phyloP scores from a whole-genome alignment of 2,888 invertebrate genomes.

The Scaptodrosophila latifasciaeformis region DNA sequence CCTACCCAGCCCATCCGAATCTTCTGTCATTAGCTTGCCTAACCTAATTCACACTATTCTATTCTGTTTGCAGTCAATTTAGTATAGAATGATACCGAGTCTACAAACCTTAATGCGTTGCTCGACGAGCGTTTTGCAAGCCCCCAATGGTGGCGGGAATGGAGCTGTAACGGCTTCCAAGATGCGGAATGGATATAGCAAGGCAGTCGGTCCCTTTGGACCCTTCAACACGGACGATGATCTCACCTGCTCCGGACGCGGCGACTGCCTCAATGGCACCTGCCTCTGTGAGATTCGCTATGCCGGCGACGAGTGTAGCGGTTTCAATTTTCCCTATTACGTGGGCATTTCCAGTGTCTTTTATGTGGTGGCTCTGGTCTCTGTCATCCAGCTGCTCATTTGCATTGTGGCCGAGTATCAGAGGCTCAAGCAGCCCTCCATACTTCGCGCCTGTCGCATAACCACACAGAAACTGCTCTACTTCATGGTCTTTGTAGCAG shows the following conservation, averaged over 20 bases:
- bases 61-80: slow-evolving; percentile 61
- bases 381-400: slow-evolving; percentile 88
- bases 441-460: slow-evolving; percentile 87
- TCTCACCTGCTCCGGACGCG: slow-evolving; percentile 86
- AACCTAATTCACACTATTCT: no score
- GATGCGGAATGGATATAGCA: slow-evolving; percentile 52
- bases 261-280: slow-evolving; percentile 93
- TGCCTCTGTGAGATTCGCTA: slow-evolving; percentile 93
- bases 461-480: slow-evolving; percentile 94
- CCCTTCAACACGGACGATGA: slow-evolving; percentile 54
- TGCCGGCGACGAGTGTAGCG: slow-evolving; percentile 88
- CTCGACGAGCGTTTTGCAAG: slow-evolving; percentile 73
- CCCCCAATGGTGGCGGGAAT: slow-evolving; percentile 62
- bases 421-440: slow-evolving; percentile 87
- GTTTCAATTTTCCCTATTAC: slow-evolving; percentile 88
- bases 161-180: slow-evolving; percentile 37
- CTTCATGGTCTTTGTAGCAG: slow-evolving; percentile 89
- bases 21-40: neutral
- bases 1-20: no score
- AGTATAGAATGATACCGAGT: slow-evolving; percentile 73
- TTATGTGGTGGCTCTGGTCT: slow-evolving; percentile 88
- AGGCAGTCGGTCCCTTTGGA: slow-evolving; percentile 41
- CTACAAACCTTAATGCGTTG: slow-evolving; percentile 75
- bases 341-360: slow-evolving; percentile 84
- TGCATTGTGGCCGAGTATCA: slow-evolving; percentile 89